phyloP scores from a whole-genome alignment of 2,888 invertebrate genomes.

The Cephus pygmeus region DNA sequence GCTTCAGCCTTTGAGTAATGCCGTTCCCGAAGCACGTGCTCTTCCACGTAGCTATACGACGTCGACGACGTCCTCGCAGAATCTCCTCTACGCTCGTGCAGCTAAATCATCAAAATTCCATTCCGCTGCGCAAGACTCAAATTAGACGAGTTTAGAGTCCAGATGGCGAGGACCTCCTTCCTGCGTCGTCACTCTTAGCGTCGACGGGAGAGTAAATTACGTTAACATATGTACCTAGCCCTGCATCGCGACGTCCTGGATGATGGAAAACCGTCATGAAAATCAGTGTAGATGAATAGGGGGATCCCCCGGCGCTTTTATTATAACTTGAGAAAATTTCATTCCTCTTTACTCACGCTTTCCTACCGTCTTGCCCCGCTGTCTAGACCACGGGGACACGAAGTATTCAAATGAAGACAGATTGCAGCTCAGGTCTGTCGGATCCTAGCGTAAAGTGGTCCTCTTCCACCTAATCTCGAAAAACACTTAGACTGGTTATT shows the following conservation, averaged over 20 bases:
- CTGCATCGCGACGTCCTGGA: not conserved
- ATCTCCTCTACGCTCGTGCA: not conserved
- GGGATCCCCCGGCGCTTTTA: not conserved
- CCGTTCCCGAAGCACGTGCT: not conserved
- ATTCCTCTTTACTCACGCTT: not conserved
- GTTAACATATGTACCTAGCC: not conserved
- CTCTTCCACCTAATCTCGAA: conserved; percentile 39
- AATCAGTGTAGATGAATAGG: not conserved
- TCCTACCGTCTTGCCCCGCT: not conserved
- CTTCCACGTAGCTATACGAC: not conserved
- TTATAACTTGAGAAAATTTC: not conserved
- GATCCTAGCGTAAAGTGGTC: conserved; percentile 37
- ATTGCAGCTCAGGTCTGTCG: conserved; percentile 36
- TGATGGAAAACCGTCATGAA: not conserved
- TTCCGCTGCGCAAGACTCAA: not conserved
- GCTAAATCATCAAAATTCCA: not conserved
- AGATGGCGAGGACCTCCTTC: not conserved
- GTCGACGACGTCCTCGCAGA: not conserved
- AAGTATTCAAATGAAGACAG: conserved; percentile 46
- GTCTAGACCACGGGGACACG: conserved; percentile 7
- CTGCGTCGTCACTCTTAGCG: not conserved
- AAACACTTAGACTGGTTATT: conserved; percentile 49
- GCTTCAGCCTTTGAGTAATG: not conserved
- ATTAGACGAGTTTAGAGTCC: not conserved
- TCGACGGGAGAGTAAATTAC: not conserved